Evolutionary conservation across 2,888 invertebrate genomes (phyloP).

Genomic region (Harmothoe impar): DNA sequence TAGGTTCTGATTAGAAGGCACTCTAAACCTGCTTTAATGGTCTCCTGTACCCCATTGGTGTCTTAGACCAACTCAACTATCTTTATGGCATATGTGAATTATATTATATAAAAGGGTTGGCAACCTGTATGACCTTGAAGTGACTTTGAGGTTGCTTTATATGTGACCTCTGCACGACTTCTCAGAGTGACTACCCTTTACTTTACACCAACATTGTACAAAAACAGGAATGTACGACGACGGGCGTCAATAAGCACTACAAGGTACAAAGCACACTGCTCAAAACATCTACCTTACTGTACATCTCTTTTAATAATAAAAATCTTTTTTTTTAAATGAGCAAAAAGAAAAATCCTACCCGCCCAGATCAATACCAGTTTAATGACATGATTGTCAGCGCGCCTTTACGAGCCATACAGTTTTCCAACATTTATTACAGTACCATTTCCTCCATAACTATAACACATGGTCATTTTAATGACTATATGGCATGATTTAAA

Average conservation of each 20-base stretch:
- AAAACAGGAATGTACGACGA: slow-evolving; percentile 47
- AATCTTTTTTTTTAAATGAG: background rate
- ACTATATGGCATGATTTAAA: slow-evolving; percentile 22
- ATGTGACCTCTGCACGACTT: too few species aligned
- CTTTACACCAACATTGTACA: slow-evolving; percentile 39
- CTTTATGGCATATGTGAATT: too few species aligned
- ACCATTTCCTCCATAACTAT: background rate
- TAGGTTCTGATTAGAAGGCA: slow-evolving; percentile 30
- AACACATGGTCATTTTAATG: slow-evolving; percentile 32
- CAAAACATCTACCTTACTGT: slow-evolving; percentile 5
- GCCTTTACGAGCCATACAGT: background rate
- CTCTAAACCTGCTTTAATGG: background rate
- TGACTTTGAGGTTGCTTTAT: background rate
- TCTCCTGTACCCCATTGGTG: too few species aligned
- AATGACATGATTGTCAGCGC: slow-evolving; percentile 46
- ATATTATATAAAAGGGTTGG: background rate
- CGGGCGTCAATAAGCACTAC: slow-evolving; percentile 11
- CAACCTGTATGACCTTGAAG: slow-evolving; percentile 10
- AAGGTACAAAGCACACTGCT: slow-evolving; percentile 47
- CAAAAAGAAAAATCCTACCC: background rate
- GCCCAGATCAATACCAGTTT: slow-evolving; percentile 10
- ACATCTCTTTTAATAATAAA: background rate
- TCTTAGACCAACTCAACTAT: too few species aligned
- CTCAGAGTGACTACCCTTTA: background rate
- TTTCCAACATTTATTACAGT: background rate